A percentile compares a stretch with the other conserved stretches of the same genome.
Evolutionary conservation across 2,797 vertebrate genomes (phyloP).

Genomic region (Capromys pilorides): DNA sequence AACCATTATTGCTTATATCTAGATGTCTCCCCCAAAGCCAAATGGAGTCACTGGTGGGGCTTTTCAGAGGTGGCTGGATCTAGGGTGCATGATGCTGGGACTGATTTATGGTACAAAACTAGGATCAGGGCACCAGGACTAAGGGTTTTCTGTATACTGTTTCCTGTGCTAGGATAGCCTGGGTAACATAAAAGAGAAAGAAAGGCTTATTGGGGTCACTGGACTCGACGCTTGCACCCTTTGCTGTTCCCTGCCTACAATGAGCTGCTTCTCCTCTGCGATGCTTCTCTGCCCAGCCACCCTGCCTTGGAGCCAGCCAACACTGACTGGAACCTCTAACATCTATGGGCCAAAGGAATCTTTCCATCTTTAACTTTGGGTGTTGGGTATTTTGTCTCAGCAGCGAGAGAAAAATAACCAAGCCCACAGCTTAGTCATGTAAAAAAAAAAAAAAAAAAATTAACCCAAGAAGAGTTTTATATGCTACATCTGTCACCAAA

Average conservation of each 20-base stretch:
- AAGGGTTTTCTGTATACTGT: not conserved
- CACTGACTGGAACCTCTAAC: not conserved
- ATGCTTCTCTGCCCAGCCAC: not conserved
- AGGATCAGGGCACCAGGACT: not conserved
- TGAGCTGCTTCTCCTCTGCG: not conserved
- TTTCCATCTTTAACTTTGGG: not conserved
- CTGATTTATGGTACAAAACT: not conserved
- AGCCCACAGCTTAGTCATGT: not conserved
- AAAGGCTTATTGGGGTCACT: not conserved
- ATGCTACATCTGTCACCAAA: not conserved
- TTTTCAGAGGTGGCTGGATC: not conserved
- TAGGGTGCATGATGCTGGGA: not conserved
- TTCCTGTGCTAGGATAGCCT: not conserved
- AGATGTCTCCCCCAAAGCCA: not conserved
- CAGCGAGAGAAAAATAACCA: not conserved
- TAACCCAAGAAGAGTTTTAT: not conserved
- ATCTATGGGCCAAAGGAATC: not conserved
- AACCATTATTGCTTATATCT: not conserved
- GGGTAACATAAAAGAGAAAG: not conserved
- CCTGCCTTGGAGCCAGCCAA: not conserved
- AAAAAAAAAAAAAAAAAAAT: not conserved
- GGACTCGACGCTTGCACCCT: not conserved
- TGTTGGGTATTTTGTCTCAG: not conserved
- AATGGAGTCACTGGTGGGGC: not conserved
- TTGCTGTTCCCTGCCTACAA: not conserved